phyloP scores from a whole-genome alignment of 2,888 invertebrate genomes.

The Corbicula japonica region DNA sequence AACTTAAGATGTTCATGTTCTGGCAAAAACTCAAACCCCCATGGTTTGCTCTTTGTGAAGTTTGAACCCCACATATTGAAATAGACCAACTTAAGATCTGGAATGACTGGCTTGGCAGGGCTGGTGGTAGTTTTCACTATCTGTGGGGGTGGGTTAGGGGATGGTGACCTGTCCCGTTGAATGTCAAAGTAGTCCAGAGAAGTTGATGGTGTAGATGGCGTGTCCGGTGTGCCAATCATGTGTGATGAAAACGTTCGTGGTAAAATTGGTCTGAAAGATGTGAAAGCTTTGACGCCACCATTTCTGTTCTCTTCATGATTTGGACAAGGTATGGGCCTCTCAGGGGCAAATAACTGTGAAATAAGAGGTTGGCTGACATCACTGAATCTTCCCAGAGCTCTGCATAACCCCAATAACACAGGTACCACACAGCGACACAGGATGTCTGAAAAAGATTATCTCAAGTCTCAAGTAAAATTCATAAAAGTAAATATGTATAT shows the following conservation, averaged over 20 bases:
- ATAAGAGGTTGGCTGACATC: conserved; percentile 92
- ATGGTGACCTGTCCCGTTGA: conserved; percentile 70
- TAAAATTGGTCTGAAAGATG: conserved; percentile 92
- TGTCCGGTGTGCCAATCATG: conserved; percentile 73
- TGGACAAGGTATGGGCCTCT: conserved; percentile 45
- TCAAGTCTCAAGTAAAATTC: neutral
- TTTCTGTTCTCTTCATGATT: conserved; percentile 78
- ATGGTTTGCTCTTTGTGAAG: conserved; percentile 88
- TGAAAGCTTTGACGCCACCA: conserved; percentile 85
- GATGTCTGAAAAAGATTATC: conserved; percentile 86
- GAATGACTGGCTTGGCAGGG: conserved; percentile 57
- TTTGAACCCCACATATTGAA: conserved; percentile 97
- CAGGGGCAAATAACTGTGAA: conserved; percentile 86
- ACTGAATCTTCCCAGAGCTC: conserved; percentile 96
- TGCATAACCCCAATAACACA: conserved; percentile 93
- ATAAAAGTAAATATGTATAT: neutral
- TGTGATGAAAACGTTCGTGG: conserved; percentile 93
- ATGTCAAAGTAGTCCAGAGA: conserved; percentile 56
- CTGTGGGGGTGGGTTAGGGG: conserved; percentile 57
- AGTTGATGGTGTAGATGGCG: conserved; percentile 67
- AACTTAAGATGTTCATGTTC: conserved; percentile 83
- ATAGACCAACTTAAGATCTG: conserved; percentile 93
- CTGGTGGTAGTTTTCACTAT: conserved; percentile 19
- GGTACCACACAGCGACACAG: conserved; percentile 95
- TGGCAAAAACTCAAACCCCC: conserved; percentile 83